These are phyloP conservation scores for Phortica variegata DNA, from an alignment of 1,140 invertebrate genomes.

Conservation along the genomic window DNA sequence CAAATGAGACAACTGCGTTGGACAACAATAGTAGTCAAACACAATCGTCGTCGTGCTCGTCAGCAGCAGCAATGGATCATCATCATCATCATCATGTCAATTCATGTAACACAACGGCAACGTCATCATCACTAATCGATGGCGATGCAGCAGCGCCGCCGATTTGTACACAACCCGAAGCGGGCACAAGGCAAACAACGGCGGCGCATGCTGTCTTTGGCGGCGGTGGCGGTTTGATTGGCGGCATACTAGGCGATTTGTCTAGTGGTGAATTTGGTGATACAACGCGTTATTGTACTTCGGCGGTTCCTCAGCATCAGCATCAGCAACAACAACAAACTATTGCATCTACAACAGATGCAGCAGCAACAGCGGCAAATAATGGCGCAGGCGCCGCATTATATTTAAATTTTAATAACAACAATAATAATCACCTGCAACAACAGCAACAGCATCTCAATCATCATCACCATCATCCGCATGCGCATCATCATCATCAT, in stretches of 20 bases:
- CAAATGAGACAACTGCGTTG: slow-evolving; percentile 9
- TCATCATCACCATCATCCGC: slow-evolving; percentile 25
- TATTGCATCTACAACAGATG: slow-evolving; percentile 2
- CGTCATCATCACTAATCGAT: slow-evolving; percentile 36
- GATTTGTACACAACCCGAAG: slow-evolving; percentile 54
- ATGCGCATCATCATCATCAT: slow-evolving; percentile 13
- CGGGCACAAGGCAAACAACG: slow-evolving; percentile 29
- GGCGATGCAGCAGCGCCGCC: slow-evolving; percentile 45
- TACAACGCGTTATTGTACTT: slow-evolving; percentile 53
- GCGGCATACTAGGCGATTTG: slow-evolving; percentile 49
- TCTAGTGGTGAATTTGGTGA: slow-evolving; percentile 55
- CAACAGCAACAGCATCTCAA: slow-evolving; percentile 29
- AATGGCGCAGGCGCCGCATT: slow-evolving; percentile 44
- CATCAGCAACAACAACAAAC: slow-evolving; percentile 1
- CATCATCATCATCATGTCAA: slow-evolving; percentile 35
- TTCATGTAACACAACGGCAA: slow-evolving; percentile 36
- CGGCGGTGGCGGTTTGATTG: slow-evolving; percentile 44
- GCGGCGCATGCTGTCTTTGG: slow-evolving; percentile 12
- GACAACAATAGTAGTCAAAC: slow-evolving; percentile 10
- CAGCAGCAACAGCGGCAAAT: slow-evolving; percentile 23
- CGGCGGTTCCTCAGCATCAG: slow-evolving; percentile 32
- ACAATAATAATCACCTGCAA: slow-evolving; percentile 49
- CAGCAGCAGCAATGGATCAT: slow-evolving; percentile 33
- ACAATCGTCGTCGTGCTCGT: not conserved
- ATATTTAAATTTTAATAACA: slow-evolving; percentile 54